Percentiles rank a stretch among this genome's conserved stretches.
Conservation (phyloP, 1,140 invertebrate species). For the Gryllus bimaculatus region DNA sequence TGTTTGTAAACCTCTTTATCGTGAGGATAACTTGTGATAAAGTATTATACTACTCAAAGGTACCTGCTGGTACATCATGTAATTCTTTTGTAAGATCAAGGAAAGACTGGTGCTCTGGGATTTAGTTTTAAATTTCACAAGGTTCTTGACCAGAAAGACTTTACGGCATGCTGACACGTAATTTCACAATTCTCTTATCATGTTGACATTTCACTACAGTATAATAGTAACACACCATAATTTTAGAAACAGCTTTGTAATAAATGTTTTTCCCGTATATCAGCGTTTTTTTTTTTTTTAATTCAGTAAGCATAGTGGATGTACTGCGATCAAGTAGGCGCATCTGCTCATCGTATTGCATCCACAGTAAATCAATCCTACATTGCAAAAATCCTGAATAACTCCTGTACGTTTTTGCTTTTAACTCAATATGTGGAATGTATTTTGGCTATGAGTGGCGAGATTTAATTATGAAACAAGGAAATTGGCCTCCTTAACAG, state of each 20-base stretch:
- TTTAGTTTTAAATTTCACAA: background rate
- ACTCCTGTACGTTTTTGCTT: too few relatives aligned
- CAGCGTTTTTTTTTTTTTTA: background rate
- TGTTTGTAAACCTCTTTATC: too few relatives aligned
- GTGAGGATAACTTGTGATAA: too few relatives aligned
- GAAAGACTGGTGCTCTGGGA: background rate
- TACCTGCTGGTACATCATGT: background rate
- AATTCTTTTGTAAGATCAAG: background rate
- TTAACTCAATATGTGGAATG: too few relatives aligned
- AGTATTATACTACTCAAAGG: too few relatives aligned
- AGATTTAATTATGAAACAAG: too few relatives aligned
- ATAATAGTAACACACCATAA: background rate
- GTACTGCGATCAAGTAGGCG: too few relatives aligned
- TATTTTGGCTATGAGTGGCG: too few relatives aligned
- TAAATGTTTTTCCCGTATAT: background rate
- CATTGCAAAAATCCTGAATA: too few relatives aligned
- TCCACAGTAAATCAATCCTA: too few relatives aligned
- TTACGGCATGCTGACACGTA: background rate
- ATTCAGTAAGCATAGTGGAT: background rate
- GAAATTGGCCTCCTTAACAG: too few relatives aligned
- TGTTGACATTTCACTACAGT: background rate
- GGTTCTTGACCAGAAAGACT: background rate
- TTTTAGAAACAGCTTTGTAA: slow-evolving; percentile 1
- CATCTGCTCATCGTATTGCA: too few relatives aligned
- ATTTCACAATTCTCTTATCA: background rate